phyloP scores from a whole-genome alignment of 2,888 invertebrate genomes.

The Cotesia congregata region DNA sequence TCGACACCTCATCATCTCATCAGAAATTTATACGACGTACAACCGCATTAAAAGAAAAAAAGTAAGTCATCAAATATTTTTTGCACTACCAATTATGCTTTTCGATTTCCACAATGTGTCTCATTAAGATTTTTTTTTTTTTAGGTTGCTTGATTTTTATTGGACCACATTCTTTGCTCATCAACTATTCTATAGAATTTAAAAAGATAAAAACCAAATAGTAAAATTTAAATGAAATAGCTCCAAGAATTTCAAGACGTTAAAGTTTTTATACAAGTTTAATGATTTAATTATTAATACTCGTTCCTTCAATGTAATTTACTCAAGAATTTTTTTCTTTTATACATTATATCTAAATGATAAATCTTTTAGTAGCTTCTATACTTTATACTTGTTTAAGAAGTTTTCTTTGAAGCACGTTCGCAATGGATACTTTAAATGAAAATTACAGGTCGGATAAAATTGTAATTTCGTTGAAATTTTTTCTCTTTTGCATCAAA shows the following conservation, averaged over 20 bases:
- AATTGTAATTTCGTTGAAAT: no score
- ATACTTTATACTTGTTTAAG: no score
- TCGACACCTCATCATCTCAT: background rate
- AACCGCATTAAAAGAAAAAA: background rate
- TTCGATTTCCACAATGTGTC: background rate
- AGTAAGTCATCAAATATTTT: background rate
- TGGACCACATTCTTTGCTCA: background rate
- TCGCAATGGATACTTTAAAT: no score
- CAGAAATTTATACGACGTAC: slow-evolving; percentile 2
- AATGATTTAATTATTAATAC: background rate
- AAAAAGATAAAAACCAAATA: background rate
- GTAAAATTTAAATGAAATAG: background rate
- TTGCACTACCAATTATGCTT: background rate
- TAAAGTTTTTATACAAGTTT: background rate
- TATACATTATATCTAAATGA: no score
- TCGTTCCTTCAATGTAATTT: background rate
- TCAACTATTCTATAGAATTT: background rate
- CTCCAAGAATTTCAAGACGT: background rate
- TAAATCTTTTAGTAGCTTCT: no score
- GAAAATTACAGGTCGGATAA: no score
- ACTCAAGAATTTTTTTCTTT: background rate
- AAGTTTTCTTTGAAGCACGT: no score
- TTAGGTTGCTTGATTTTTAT: background rate
- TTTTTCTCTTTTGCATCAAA: no score
- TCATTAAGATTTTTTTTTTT: background rate